These are phyloP conservation scores for Passer domesticus DNA, from an alignment of 2,113 vertebrate genomes.

Conservation along the genomic window DNA sequence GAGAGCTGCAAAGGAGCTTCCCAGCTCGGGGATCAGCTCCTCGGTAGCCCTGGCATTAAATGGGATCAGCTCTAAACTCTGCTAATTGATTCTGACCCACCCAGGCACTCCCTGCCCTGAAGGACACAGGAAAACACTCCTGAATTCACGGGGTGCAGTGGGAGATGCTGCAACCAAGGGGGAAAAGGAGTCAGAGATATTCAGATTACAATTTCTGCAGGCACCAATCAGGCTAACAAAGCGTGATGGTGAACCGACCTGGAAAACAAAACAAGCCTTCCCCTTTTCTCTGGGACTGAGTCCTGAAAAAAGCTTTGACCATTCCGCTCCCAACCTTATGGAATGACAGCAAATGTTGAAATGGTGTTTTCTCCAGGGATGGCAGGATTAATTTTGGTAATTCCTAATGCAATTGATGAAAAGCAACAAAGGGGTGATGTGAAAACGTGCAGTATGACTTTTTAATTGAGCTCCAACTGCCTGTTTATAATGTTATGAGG, in stretches of 20 bases:
- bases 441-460: background rate
- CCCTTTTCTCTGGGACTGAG: background rate
- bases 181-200: background rate
- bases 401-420: background rate
- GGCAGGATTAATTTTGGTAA: background rate
- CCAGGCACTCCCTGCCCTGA: background rate
- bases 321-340: background rate
- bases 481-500: background rate
- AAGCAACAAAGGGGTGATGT: background rate
- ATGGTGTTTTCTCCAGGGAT: background rate
- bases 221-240: background rate
- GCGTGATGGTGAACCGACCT: background rate
- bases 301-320: background rate
- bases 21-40: background rate
- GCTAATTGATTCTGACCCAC: background rate
- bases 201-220: background rate
- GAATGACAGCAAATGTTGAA: background rate
- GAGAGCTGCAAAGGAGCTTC: background rate
- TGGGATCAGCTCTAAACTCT: background rate
- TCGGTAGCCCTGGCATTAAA: background rate
- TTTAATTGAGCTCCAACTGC: background rate
- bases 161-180: background rate
- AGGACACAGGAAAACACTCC: background rate
- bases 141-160: background rate
- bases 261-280: background rate